A percentile compares a stretch with the other conserved stretches of the same genome.
Conservation (phyloP, 2,888 invertebrate genomes). For the Lasioglossum leucozonium region DNA sequence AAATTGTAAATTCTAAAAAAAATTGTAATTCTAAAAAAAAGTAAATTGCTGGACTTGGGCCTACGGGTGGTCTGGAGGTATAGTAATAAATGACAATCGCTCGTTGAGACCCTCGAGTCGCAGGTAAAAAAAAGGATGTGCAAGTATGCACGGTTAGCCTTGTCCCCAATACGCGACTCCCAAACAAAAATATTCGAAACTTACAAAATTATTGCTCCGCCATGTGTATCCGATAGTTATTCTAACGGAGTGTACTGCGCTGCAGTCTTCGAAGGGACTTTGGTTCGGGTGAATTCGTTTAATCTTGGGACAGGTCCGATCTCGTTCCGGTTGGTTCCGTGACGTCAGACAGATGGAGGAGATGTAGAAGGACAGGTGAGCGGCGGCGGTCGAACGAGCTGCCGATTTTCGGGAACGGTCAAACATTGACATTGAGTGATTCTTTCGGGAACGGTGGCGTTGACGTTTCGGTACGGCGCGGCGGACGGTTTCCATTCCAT, state of each 20-base stretch:
- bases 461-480: neutral
- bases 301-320: too few species aligned
- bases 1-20: too few species aligned
- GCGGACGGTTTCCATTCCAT: neutral
- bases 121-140: too few species aligned
- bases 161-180: too few species aligned
- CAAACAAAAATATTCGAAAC: too few species aligned
- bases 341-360: neutral
- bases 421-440: neutral
- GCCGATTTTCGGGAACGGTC: constrained; percentile 5
- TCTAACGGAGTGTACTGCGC: neutral
- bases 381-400: neutral
- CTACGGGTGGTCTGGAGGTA: too few species aligned
- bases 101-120: too few species aligned
- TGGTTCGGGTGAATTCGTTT: neutral
- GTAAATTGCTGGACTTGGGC: too few species aligned
- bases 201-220: too few species aligned
- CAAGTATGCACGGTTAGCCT: too few species aligned
- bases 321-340: neutral
- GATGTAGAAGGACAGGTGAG: neutral
- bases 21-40: too few species aligned
- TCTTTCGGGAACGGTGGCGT: neutral
- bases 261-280: neutral
- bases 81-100: too few species aligned
- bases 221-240: accelerated